Evolutionary conservation across 2,888 invertebrate species (phyloP).

Genomic region (Deilephila elpenor): DNA sequence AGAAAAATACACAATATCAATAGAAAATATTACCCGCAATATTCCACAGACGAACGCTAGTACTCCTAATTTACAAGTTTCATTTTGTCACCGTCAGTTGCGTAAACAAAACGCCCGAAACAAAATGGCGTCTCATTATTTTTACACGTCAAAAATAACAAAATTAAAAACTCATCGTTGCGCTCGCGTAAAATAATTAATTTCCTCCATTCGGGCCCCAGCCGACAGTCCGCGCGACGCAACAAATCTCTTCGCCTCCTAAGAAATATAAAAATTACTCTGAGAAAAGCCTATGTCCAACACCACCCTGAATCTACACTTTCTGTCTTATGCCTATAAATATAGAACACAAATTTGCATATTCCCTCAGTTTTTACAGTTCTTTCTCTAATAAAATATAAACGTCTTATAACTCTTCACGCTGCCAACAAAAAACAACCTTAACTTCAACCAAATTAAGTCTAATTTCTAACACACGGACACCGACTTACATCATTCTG

Average conservation of each 20-base stretch:
- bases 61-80: not conserved
- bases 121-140: slow-evolving; percentile 26
- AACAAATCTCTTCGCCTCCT: slow-evolving; percentile 48
- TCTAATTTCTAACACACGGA: not conserved
- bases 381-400: not conserved
- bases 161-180: slow-evolving; percentile 54
- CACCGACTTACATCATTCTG: not conserved
- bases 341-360: slow-evolving; percentile 46
- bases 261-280: slow-evolving; percentile 69
- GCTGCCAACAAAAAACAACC: not conserved
- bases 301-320: slow-evolving; percentile 43
- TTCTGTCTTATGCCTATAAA: slow-evolving; percentile 36
- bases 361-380: slow-evolving; percentile 47
- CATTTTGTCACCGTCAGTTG: not conserved
- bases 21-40: too few species aligned
- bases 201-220: slow-evolving; percentile 43
- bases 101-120: not conserved
- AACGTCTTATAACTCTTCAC: slow-evolving; percentile 28
- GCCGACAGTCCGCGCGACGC: slow-evolving; percentile 55
- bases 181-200: slow-evolving; percentile 49
- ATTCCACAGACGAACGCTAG: too few species aligned
- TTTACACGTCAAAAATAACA: slow-evolving; percentile 37
- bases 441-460: not conserved
- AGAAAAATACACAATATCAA: too few species aligned
- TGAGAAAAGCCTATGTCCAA: slow-evolving; percentile 62